phyloP scores from a whole-genome alignment of 2,797 vertebrate species.

The Champsocephalus gunnari region DNA sequence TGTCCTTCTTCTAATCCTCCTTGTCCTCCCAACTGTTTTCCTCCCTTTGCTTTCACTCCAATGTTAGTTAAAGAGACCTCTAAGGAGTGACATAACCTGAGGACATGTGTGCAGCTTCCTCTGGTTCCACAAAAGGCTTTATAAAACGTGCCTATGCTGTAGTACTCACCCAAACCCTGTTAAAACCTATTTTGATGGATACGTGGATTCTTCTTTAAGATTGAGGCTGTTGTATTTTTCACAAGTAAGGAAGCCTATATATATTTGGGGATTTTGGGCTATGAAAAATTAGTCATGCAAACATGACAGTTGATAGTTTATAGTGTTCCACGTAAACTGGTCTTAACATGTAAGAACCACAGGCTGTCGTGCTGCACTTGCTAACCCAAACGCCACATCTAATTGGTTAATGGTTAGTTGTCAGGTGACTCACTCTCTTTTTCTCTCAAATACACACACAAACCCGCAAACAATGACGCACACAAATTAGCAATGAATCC shows the following conservation, averaged over 20 bases:
- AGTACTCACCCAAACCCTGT: too few relatives aligned
- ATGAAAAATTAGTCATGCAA: neutral
- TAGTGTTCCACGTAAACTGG: neutral
- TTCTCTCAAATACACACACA: conserved; percentile 13
- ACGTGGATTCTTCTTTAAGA: neutral
- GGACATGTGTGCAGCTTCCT: neutral
- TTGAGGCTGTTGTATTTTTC: neutral
- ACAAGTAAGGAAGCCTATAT: neutral
- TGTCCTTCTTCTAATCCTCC: conserved; percentile 18
- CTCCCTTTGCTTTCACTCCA: neutral
- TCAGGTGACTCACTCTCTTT: conserved; percentile 49
- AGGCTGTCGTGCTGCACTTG: conserved; percentile 14
- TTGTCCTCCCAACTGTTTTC: neutral
- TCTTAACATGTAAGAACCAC: neutral
- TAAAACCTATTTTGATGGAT: neutral
- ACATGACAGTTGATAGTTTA: neutral
- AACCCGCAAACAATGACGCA: conserved; percentile 24
- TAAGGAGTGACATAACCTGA: neutral
- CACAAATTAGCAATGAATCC: conserved; percentile 19
- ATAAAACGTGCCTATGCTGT: neutral
- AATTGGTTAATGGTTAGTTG: conserved; percentile 51
- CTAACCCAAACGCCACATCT: conserved; percentile 34
- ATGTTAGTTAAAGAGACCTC: neutral
- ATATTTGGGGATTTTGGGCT: neutral
- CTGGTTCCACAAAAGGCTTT: neutral